Evolutionary conservation across 2,888 invertebrate species (phyloP).

Genomic region (Blastobasis adustella): DNA sequence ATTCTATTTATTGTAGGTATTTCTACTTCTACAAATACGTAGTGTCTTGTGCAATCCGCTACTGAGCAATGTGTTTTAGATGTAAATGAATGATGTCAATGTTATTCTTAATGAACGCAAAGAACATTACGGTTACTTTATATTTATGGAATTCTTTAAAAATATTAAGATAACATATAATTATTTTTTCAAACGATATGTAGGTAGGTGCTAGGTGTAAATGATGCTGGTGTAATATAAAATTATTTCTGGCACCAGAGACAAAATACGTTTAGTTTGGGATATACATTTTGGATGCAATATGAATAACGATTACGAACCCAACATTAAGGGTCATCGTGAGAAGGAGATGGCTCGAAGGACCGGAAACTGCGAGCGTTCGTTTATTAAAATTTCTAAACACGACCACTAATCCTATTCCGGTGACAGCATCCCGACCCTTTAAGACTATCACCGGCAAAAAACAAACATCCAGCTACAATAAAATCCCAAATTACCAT

Average conservation of each 20-base stretch:
- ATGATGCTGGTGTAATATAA: not conserved
- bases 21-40: no score
- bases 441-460: constrained; percentile 25
- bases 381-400: constrained; percentile 15
- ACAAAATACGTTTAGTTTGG: not conserved
- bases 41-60: no score
- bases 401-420: constrained; percentile 56
- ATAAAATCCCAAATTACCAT: constrained; percentile 70
- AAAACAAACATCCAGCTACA: constrained; percentile 41
- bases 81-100: no score
- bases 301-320: not conserved
- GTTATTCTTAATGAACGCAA: no score
- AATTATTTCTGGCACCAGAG: not conserved
- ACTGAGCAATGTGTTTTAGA: no score
- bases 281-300: not conserved
- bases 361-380: constrained; percentile 2
- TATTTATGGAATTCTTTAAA: no score
- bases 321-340: not conserved
- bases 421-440: constrained; percentile 13
- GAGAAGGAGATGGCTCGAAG: not conserved
- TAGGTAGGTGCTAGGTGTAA: not conserved
- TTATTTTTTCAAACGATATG: not conserved
- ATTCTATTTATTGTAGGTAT: no score
- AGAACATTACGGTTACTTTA: no score
- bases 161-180: not conserved